Evolutionary conservation across 2,797 vertebrate species (phyloP).

Genomic region (Gila robusta): DNA sequence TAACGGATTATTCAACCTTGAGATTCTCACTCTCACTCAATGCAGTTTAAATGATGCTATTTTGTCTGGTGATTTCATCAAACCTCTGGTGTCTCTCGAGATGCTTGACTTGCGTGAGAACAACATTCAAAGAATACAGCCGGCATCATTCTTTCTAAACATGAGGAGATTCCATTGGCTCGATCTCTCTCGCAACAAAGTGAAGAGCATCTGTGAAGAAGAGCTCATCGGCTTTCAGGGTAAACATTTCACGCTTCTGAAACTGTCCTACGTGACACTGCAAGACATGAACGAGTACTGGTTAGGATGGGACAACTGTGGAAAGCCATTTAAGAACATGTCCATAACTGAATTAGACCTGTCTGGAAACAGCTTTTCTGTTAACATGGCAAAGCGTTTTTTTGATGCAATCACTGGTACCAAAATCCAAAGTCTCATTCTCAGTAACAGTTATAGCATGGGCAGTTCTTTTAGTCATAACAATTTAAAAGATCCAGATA

Average conservation of each 20-base stretch:
- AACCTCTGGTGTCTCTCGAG: slow-evolving; percentile 82
- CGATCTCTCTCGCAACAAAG: slow-evolving; percentile 76
- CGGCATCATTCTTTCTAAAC: slow-evolving; percentile 81
- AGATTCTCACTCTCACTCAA: slow-evolving; percentile 71
- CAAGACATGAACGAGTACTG: background rate
- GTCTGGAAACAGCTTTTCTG: slow-evolving; percentile 70
- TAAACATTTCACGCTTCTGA: slow-evolving; percentile 79
- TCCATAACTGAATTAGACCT: slow-evolving; percentile 76
- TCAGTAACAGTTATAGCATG: slow-evolving; percentile 70
- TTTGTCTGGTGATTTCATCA: slow-evolving; percentile 78
- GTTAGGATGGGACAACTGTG: slow-evolving; percentile 76
- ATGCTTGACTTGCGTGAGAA: slow-evolving; percentile 79
- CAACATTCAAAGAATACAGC: slow-evolving; percentile 73
- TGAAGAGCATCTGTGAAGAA: slow-evolving; percentile 80
- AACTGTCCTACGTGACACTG: slow-evolving; percentile 68
- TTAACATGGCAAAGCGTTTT: slow-evolving; percentile 64
- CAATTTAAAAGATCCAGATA: slow-evolving; percentile 82
- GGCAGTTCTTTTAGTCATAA: slow-evolving; percentile 80
- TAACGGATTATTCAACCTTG: slow-evolving; percentile 76
- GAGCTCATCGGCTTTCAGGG: slow-evolving; percentile 83
- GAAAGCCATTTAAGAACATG: slow-evolving; percentile 85
- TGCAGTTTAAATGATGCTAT: slow-evolving; percentile 78
- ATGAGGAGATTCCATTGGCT: slow-evolving; percentile 76
- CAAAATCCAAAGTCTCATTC: slow-evolving; percentile 72
- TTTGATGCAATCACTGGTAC: slow-evolving; percentile 80